Base-by-base conservation (phyloP, 2,888 invertebrate species). In the Parasteatoda lunata region DNA sequence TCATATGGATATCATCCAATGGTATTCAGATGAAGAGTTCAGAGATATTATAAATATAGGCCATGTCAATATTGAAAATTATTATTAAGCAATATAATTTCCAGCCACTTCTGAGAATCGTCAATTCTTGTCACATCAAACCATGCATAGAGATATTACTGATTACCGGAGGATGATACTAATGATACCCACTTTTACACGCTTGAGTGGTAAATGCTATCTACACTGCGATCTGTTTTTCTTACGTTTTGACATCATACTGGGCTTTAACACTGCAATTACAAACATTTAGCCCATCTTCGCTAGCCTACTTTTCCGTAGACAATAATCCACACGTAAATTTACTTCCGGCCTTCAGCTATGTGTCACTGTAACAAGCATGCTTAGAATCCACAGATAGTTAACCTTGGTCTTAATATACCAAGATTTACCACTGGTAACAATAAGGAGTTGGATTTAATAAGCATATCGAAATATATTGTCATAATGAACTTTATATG, bases 271-370 rank as follows among this genome's bases (percentile, higher is more conserved):
- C n/a, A 9, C 59, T 13, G 59, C 59, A 59, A 59, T 59, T 59
- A 59, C n/a, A 9, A 59, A n/a, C 59, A 7, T 59, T 59, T 59
- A 59, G 59, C n/a, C 59, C 59, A 4, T 54, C 54, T 54, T 59
- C 59, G 9, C 59, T 59, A 59, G 59, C 59, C 59, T 59, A 59
- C 59, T 59, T 59, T 59, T 59, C 59, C 59, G 8, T 9, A 9
- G 59, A 59, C 59, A n/a, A 13, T 59, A 59, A 59, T 13, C 72
- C 73, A 7, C 49, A 11, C 48, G 0, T 51, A 51, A 48, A 59
- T 52, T 45, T 49, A 65, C 72, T 80, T 72, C 72, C 51, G 65
- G 64, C 80, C 80, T 52, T 66, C n/a, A 80, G 80, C 72, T 80
- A 68, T 80, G 45, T 80, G 80, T 80, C 80, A 79, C 70, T 71